Conservation (phyloP, 2,113 vertebrate genomes). For the Oryzias celebensis region DNA sequence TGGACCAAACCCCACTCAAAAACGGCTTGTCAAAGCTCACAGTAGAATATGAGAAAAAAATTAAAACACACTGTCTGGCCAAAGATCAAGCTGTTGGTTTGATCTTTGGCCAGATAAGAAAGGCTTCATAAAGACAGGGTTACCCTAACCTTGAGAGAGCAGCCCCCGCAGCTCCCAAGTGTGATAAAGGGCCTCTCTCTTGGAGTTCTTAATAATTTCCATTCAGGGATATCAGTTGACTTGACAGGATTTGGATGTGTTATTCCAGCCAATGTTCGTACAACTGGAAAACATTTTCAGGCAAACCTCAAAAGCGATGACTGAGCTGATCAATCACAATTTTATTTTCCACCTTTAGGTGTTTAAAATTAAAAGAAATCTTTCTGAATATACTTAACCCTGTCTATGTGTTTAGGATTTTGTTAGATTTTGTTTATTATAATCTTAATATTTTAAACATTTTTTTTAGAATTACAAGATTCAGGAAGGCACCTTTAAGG, state of each 20-base stretch:
- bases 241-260: conserved; percentile 48
- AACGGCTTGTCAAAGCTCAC: conserved; percentile 43
- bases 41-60: conserved; percentile 53
- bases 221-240: conserved; percentile 51
- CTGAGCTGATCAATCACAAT: conserved; percentile 55
- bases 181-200: conserved; percentile 48
- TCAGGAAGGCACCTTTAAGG: no score
- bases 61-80: conserved; percentile 29
- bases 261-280: conserved; percentile 49
- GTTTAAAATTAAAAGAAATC: no score
- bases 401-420: no score
- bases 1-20: conserved; percentile 26
- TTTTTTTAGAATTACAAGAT: no score
- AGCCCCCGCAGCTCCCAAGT: conserved; percentile 35
- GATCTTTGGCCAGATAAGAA: conserved; percentile 64
- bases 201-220: conserved; percentile 56
- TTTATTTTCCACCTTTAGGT: conserved; percentile 50
- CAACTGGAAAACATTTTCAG: conserved; percentile 65
- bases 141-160: conserved; percentile 26
- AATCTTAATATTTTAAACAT: no score
- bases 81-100: conserved; percentile 31
- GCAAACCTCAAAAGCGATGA: conserved; percentile 53
- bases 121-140: conserved; percentile 46
- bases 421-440: no score
- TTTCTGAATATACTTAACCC: no score